Percentiles rank a stretch among this genome's conserved stretches.
phyloP scores from a whole-genome alignment of 2,888 invertebrate genomes.

The Eupsilia transversa region DNA sequence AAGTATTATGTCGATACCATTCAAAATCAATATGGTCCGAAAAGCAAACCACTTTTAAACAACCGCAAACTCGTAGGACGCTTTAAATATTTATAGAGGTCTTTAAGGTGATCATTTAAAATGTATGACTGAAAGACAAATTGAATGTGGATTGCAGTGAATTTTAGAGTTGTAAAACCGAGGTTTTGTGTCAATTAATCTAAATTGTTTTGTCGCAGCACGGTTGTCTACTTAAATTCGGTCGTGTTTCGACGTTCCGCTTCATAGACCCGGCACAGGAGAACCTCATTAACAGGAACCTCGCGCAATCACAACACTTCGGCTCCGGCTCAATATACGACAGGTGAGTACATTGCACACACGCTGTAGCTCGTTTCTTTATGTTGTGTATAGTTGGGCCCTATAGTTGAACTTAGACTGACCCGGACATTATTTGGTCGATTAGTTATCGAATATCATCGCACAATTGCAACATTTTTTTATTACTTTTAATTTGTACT shows the following conservation, averaged over 20 bases:
- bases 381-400: slow-evolving; percentile 80
- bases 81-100: slow-evolving; percentile 42
- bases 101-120: slow-evolving; percentile 32
- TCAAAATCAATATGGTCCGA: slow-evolving; percentile 40
- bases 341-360: slow-evolving; percentile 90
- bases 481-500: slow-evolving; percentile 73
- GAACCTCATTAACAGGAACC: slow-evolving; percentile 94
- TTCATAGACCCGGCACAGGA: slow-evolving; percentile 96
- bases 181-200: slow-evolving; percentile 42
- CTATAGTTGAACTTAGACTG: slow-evolving; percentile 69
- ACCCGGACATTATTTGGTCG: slow-evolving; percentile 61
- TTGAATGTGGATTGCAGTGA: slow-evolving; percentile 14
- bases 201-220: slow-evolving; percentile 88
- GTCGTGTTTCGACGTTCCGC: slow-evolving; percentile 95
- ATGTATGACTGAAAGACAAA: slow-evolving; percentile 33
- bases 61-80: slow-evolving; percentile 26
- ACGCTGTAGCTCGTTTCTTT: slow-evolving; percentile 59
- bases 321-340: slow-evolving; percentile 95
- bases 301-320: slow-evolving; percentile 93
- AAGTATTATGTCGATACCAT: slow-evolving; percentile 9
- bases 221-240: slow-evolving; percentile 96
- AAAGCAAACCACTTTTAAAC: slow-evolving; percentile 33
- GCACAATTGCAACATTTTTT: slow-evolving; percentile 75
- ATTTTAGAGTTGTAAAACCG: slow-evolving; percentile 4
- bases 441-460: slow-evolving; percentile 66